Evolutionary conservation across 2,797 vertebrate species (phyloP), one percentile per base, ranked within the genome.

Genomic region (Gorsachius magnificus): DNA sequence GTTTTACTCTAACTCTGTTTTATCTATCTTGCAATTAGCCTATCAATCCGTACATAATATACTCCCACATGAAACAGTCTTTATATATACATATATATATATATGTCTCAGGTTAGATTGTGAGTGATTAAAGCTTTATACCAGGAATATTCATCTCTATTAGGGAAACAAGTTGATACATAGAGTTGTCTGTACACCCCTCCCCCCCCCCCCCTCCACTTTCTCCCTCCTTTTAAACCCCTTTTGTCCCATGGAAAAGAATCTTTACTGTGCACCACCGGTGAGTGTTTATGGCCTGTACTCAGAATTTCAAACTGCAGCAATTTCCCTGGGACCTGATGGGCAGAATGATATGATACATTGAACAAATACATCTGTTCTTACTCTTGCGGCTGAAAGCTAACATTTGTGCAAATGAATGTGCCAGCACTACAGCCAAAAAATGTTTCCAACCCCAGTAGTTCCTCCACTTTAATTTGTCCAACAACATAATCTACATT

Each of bases 1-100:
- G 83, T 97, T 98, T 97, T 96, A 95, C 95, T 89, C 88, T 95
- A 87, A 83, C 90, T 98, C 93, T 71, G 79, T 90, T 98, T 96
- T 95, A 97, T 96, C 96, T 97, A 97, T 97, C 97, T 95, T 95
- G 96, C 94, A 98, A 98, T 98, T 97, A 97, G 96, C 89, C 97
- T 97, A 95, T 97, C 96, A 98, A 94, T 91, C 95, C 56, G 46
- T 96, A 93, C 85, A 95, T 80, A 97, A 97, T 89, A 94, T 71
- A 97, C 92, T 96, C 96, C 95, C 93, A 96, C 94, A 97, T 95
- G 89, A 97, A 97, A 95, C 45, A 84, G 28, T 33, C 80, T 66
- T 29, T 50, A 50, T 50, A 10, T 83, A 75, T 93, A 57, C 76
- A 18, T 26, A 10, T 48, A 21, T 68, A 31, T 51, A 19, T 68